These are phyloP conservation scores for Mohoua ochrocephala DNA, from an alignment of 2,113 vertebrate genomes.

Conservation along the genomic window DNA sequence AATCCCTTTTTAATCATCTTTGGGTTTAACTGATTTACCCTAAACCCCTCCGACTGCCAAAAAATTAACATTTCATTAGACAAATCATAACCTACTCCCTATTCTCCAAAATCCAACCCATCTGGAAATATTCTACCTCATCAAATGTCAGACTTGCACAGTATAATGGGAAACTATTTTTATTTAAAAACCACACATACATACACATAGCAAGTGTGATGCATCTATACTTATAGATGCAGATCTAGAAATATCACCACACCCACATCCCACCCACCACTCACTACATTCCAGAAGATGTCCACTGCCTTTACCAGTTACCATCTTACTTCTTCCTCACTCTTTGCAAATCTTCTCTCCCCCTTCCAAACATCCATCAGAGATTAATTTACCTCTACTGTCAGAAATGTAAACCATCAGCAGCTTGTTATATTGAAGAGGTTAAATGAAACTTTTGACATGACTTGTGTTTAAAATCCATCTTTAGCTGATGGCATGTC, in stretches of 20 bases:
- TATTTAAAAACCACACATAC: constrained; percentile 20
- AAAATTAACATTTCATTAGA: constrained; percentile 67
- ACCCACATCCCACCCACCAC: constrained; percentile 19
- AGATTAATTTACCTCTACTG: constrained; percentile 64
- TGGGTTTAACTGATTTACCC: constrained; percentile 57
- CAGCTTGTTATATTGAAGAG: constrained; percentile 64
- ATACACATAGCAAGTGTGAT: constrained; percentile 9
- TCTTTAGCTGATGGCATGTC: constrained; percentile 68
- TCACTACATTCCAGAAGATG: constrained; percentile 39
- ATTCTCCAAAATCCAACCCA: constrained; percentile 52
- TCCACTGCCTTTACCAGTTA: constrained; percentile 39
- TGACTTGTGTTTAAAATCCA: constrained; percentile 68
- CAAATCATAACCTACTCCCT: constrained; percentile 59
- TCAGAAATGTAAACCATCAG: constrained; percentile 66
- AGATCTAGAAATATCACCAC: constrained; percentile 55
- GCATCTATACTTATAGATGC: constrained; percentile 11
- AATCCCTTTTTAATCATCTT: constrained; percentile 68
- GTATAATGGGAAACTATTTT: constrained; percentile 46
- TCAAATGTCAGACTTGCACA: constrained; percentile 48
- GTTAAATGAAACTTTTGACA: constrained; percentile 70
- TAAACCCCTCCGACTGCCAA: constrained; percentile 62
- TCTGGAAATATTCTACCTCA: constrained; percentile 67
- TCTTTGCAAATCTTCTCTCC: constrained; percentile 4
- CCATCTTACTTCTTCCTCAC: background rate
- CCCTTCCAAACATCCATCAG: constrained; percentile 49